Base-by-base conservation (phyloP, 2,888 invertebrate genomes). In the Phengaris alcon region DNA sequence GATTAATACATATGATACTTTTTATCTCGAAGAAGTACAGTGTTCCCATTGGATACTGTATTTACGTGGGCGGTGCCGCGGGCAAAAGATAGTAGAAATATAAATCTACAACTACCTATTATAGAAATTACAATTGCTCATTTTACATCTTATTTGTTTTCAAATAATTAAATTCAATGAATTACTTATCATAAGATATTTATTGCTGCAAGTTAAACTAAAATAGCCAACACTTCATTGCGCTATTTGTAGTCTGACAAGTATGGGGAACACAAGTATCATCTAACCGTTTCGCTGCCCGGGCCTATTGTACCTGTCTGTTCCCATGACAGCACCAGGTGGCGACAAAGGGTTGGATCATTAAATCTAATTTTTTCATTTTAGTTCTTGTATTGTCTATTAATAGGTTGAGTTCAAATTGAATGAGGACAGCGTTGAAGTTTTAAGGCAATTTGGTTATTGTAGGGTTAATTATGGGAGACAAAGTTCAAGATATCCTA, bases 291-390 rank as follows among this genome's bases (percentile, higher is more conserved):
- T 12, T 70, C 72, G 48, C 69, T 55, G 15, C 13, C 64, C 64
- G 64, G 64, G 51, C 35, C 70, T 51, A 75, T 77, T 78, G 77
- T 78, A 46, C 74, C 54, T 77, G 72, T 51, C 55, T 75, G 78
- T 78, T 80, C 81, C 81, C 81, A 79, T 81, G 80, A 81, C 78
- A 72, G 64, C 73, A 76, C 78, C 79, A 79, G 79, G 78, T 78
- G 78, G 74, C 55, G 74, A 75, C 74, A 75, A 78, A 76, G 78
- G 77, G 75, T 77, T 79, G 55, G 64, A 44, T 54, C 74, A 55
- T 48, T 75, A 46, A 8, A 48, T n/a, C 44, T 75, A 48, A 57
- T 57, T 48, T 57, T 22, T 48, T 75, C 55, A 57, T 69, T 75
- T 75, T 22, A 59, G 12, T 12, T 64, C 6, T 57, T 46, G 52